Percentiles rank a stretch among this genome's conserved stretches.
phyloP scores from a whole-genome alignment of 2,888 invertebrate genomes.

The Eudasyphora cyanicolor region DNA sequence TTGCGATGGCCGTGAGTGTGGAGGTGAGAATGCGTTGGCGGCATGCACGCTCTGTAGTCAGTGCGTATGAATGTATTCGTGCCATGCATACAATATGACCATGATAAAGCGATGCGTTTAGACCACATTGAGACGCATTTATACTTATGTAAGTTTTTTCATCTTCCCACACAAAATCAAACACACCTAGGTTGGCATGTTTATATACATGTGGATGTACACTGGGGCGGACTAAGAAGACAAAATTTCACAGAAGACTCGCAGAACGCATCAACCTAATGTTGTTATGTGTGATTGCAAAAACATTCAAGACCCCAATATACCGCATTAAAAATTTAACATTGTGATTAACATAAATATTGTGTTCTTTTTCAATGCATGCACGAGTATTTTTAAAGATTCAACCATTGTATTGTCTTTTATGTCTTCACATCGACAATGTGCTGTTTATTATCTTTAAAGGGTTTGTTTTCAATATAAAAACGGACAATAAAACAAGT shows the following conservation, averaged over 20 bases:
- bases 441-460: too few relatives aligned
- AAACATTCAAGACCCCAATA: background rate
- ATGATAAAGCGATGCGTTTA: conserved; percentile 2
- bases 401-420: background rate
- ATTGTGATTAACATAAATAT: background rate
- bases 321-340: background rate
- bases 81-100: background rate
- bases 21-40: background rate
- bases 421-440: too few relatives aligned
- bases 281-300: too few relatives aligned
- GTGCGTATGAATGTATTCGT: background rate
- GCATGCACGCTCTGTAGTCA: too few relatives aligned
- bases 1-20: background rate
- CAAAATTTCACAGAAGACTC: too few relatives aligned
- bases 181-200: background rate
- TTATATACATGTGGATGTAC: background rate
- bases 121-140: background rate
- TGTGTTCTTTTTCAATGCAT: conserved; percentile 1
- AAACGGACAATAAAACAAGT: background rate
- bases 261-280: too few relatives aligned
- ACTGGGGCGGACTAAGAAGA: too few relatives aligned
- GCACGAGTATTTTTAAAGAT: background rate
- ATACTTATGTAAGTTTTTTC: conserved; percentile 2
- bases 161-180: background rate
- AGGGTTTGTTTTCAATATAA: background rate